Evolutionary conservation across 2,888 invertebrate species (phyloP).

Genomic region (Seladonia tumulorum): DNA sequence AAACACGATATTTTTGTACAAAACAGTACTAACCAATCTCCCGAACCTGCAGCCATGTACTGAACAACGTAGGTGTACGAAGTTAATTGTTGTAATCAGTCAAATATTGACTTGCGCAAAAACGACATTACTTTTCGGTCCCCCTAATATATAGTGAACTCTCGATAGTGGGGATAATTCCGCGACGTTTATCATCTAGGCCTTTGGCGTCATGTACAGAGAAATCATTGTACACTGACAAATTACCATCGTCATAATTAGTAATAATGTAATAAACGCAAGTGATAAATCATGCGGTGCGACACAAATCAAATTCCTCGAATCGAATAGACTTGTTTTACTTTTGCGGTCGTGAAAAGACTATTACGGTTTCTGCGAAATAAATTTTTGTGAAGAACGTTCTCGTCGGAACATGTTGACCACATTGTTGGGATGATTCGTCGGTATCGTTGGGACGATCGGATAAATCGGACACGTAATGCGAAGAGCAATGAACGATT

Average conservation of each 20-base stretch:
- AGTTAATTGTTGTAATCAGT: too few relatives aligned
- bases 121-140: too few relatives aligned
- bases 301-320: background rate
- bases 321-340: background rate
- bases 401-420: background rate
- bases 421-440: background rate
- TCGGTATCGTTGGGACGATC: background rate
- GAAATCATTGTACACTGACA: background rate
- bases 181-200: too few relatives aligned
- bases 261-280: background rate
- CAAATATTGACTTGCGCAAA: too few relatives aligned
- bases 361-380: background rate
- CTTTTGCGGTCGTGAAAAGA: too few relatives aligned
- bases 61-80: too few relatives aligned
- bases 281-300: background rate
- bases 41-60: too few relatives aligned
- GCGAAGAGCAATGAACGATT: background rate
- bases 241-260: background rate
- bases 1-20: too few relatives aligned
- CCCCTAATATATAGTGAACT: too few relatives aligned
- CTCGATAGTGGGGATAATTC: too few relatives aligned
- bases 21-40: too few relatives aligned
- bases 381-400: background rate
- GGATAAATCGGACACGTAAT: background rate
- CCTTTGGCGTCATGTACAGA: too few relatives aligned